Conservation (phyloP, 37 sponge, comb jelly and placozoan genomes). For the Chondrosia reniformis region DNA sequence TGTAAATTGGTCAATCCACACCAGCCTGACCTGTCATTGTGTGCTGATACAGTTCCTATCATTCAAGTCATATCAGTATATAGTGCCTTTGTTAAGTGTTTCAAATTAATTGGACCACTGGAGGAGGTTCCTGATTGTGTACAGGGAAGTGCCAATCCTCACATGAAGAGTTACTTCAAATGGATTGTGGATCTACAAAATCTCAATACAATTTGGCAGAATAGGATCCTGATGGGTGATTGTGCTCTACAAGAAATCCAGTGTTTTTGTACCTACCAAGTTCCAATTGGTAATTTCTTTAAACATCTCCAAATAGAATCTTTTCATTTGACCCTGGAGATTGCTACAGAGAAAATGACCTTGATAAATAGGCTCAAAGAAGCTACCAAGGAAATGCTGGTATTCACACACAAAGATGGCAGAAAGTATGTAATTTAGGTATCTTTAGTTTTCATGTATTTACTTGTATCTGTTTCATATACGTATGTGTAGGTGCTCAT, state of each 20-base stretch:
- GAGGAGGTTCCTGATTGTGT: not conserved
- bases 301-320: not conserved
- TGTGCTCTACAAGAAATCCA: not conserved
- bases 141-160: not conserved
- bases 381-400: not conserved
- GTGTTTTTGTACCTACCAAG: not conserved
- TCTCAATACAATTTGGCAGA: slow-evolving; percentile 5
- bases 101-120: not conserved
- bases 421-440: no score
- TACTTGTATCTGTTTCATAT: no score
- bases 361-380: not conserved
- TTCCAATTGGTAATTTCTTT: not conserved
- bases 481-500: slow-evolving; percentile 10
- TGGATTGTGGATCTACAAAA: not conserved
- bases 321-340: not conserved
- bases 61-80: not conserved
- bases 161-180: slow-evolving; percentile 12
- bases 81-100: not conserved
- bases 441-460: no score
- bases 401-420: no score
- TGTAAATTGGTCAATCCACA: not conserved
- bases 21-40: not conserved
- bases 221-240: not conserved
- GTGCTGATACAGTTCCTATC: not conserved
- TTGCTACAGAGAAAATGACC: not conserved